These are phyloP conservation scores for Drosophila aff. DNA, from an alignment of 1,140 invertebrate species.

Conservation along the genomic window DNA sequence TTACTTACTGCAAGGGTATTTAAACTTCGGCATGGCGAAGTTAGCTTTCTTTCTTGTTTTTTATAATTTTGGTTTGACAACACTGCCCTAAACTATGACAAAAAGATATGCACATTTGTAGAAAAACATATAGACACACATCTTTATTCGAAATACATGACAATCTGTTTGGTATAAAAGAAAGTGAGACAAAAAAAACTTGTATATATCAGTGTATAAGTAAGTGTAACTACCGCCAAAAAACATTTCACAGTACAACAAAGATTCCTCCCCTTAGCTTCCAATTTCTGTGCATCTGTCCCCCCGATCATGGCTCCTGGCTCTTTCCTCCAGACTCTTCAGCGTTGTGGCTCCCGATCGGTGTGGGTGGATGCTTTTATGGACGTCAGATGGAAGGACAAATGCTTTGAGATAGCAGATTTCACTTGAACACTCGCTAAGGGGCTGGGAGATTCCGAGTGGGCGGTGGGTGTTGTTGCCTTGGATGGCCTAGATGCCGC, in stretches of 20 bases:
- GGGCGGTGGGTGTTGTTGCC: conserved; percentile 17
- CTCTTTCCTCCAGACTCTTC: neutral
- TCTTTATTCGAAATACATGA: conserved; percentile 75
- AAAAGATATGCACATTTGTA: conserved; percentile 21
- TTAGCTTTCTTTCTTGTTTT: no score
- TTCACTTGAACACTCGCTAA: conserved; percentile 40
- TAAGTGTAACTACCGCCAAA: conserved; percentile 52
- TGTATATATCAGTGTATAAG: conserved; percentile 41
- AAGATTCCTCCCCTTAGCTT: conserved; percentile 46
- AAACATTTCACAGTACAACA: conserved; percentile 64
- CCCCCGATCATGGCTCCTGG: conserved; percentile 9
- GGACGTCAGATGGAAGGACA: conserved; percentile 22
- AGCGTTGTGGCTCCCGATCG: conserved; percentile 16
- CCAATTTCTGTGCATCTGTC: conserved; percentile 15
- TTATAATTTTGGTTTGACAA: no score
- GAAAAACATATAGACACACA: conserved; percentile 69
- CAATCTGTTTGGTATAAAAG: conserved; percentile 67
- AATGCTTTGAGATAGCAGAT: conserved; percentile 57
- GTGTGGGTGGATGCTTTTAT: conserved; percentile 6
- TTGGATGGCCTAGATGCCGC: conserved; percentile 87
- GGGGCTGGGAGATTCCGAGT: conserved; percentile 29
- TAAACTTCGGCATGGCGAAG: no score
- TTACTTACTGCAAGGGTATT: no score
- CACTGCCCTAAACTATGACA: neutral
- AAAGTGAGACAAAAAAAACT: conserved; percentile 58